Evolutionary conservation across 2,797 vertebrate species (phyloP).

Genomic region (Psittacula echo): DNA sequence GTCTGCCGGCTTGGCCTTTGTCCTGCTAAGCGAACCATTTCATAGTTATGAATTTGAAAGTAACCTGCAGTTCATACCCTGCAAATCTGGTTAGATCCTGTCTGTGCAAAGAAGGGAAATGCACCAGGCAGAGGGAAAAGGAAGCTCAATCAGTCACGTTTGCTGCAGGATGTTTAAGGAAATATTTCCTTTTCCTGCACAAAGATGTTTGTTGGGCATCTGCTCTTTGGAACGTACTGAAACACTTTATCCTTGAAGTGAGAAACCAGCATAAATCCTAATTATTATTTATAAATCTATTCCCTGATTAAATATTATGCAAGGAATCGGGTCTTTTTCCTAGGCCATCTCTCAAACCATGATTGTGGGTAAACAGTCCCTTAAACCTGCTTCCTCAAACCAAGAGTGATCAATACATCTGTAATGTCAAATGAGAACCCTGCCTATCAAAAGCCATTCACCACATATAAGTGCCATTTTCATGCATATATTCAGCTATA

Average conservation of each 20-base stretch:
- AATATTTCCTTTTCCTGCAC: slow-evolving; percentile 66
- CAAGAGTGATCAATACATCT: background rate
- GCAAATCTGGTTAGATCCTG: slow-evolving; percentile 64
- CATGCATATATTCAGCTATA: background rate
- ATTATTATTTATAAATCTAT: background rate
- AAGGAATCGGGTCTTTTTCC: background rate
- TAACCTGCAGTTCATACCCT: slow-evolving; percentile 63
- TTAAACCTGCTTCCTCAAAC: background rate
- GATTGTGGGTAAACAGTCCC: background rate
- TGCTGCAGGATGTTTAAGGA: slow-evolving; percentile 74
- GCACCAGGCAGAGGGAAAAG: slow-evolving; percentile 58
- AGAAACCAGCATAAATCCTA: background rate
- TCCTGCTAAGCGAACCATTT: slow-evolving; percentile 72
- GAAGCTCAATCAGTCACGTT: slow-evolving; percentile 66
- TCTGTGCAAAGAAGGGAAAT: slow-evolving; percentile 61
- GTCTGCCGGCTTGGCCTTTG: slow-evolving; percentile 68
- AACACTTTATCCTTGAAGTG: background rate
- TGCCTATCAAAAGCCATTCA: background rate
- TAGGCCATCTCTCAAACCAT: background rate
- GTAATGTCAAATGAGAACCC: background rate
- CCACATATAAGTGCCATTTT: background rate
- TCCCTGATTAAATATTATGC: background rate
- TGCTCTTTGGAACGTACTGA: slow-evolving; percentile 2
- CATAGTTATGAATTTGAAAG: slow-evolving; percentile 70
- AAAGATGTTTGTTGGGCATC: slow-evolving; percentile 58